A percentile compares a stretch with the other conserved stretches of the same genome.
phyloP scores from a whole-genome alignment of 2,113 vertebrate genomes.

The Alectura lathami region DNA sequence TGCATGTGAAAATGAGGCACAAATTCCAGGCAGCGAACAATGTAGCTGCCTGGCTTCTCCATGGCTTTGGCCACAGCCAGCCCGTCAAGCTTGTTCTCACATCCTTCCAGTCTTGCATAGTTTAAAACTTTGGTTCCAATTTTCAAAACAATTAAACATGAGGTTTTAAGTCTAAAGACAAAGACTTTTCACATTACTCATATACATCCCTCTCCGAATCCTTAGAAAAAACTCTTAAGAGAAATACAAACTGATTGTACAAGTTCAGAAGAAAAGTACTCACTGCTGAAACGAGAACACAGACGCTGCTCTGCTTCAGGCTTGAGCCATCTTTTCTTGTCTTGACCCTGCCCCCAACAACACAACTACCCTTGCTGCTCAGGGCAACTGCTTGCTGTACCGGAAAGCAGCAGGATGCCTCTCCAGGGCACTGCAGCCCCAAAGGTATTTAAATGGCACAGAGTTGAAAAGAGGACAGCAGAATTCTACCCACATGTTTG shows the following conservation, averaged over 20 bases:
- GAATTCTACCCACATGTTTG: background rate
- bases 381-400: background rate
- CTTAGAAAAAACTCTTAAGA: background rate
- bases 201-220: rapidly evolving
- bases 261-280: background rate
- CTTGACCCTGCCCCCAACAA: background rate
- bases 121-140: background rate
- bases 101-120: background rate
- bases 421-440: background rate
- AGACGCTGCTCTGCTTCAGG: background rate
- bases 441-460: background rate
- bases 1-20: background rate
- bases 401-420: background rate
- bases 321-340: background rate
- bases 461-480: background rate
- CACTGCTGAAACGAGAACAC: background rate
- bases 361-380: background rate
- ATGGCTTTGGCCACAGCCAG: background rate
- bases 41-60: background rate
- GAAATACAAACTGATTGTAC: background rate
- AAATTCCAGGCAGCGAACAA: background rate
- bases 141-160: background rate
- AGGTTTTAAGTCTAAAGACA: background rate
- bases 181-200: background rate
- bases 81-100: background rate